Evolutionary conservation across 2,113 vertebrate species (phyloP).

Genomic region (Gasterosteus nipponicus): DNA sequence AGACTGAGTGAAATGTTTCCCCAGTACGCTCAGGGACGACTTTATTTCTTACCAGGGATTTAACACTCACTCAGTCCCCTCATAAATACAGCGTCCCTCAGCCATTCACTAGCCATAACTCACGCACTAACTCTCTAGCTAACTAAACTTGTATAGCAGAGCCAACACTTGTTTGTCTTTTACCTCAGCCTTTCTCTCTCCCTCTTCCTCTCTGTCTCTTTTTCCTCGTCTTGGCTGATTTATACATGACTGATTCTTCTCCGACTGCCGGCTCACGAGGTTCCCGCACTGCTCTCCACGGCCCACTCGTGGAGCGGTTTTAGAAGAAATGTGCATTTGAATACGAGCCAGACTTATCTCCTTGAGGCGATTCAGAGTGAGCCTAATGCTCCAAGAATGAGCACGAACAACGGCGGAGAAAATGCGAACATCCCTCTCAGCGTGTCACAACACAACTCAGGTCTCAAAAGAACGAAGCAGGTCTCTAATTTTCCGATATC

Average conservation of each 20-base stretch:
- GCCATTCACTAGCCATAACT: slow-evolving; percentile 90
- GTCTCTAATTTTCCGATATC: slow-evolving; percentile 64
- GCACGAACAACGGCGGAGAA: slow-evolving; percentile 66
- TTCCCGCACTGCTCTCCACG: slow-evolving; percentile 62
- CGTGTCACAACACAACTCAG: slow-evolving; percentile 74
- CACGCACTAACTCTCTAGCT: slow-evolving; percentile 84
- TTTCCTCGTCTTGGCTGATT: slow-evolving; percentile 62
- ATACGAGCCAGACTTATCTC: slow-evolving; percentile 73
- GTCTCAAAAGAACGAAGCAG: slow-evolving; percentile 57
- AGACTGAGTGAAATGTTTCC: slow-evolving; percentile 99
- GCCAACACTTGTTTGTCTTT: slow-evolving; percentile 80
- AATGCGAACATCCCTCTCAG: slow-evolving; percentile 67
- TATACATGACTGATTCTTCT: slow-evolving; percentile 66
- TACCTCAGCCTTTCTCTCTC: slow-evolving; percentile 69
- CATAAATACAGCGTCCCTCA: slow-evolving; percentile 96
- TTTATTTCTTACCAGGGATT: slow-evolving; percentile 99
- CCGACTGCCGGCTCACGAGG: slow-evolving; percentile 64
- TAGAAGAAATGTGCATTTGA: slow-evolving; percentile 75
- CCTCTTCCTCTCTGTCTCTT: slow-evolving; percentile 57
- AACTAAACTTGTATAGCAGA: slow-evolving; percentile 86
- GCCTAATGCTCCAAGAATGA: slow-evolving; percentile 74
- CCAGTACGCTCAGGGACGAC: slow-evolving; percentile 94
- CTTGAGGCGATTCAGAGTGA: slow-evolving; percentile 75
- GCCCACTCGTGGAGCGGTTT: slow-evolving; percentile 70
- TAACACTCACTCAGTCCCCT: slow-evolving; percentile 96